These are phyloP conservation scores for Cromileptes altivelis DNA, from an alignment of 2,113 vertebrate species.

Conservation along the genomic window DNA sequence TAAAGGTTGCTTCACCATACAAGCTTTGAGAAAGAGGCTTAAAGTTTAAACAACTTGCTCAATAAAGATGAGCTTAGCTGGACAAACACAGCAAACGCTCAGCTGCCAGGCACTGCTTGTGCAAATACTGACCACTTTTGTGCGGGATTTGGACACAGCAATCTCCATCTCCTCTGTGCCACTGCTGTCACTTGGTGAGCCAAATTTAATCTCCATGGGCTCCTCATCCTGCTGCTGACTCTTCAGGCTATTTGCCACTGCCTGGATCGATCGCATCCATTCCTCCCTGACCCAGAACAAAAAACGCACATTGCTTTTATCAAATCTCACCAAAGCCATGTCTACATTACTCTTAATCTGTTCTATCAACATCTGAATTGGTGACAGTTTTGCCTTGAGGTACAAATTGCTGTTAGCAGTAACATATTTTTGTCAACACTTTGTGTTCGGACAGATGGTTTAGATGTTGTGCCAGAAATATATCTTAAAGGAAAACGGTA, in stretches of 20 bases:
- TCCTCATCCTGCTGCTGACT: conserved; percentile 88
- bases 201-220: conserved; percentile 90
- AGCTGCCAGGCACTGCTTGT: conserved; percentile 59
- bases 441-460: conserved; percentile 3
- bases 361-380: background rate
- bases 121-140: conserved; percentile 91
- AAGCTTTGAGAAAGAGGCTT: conserved; percentile 71
- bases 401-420: background rate
- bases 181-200: conserved; percentile 87
- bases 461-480: conserved; percentile 2
- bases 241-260: conserved; percentile 94
- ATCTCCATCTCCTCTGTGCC: conserved; percentile 92
- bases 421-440: background rate
- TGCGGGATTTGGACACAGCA: conserved; percentile 86
- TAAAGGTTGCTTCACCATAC: conserved; percentile 40
- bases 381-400: background rate
- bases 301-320: conserved; percentile 33
- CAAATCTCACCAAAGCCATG: background rate
- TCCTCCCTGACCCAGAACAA: conserved; percentile 87
- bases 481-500: background rate
- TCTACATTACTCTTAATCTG: conserved; percentile 2
- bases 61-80: conserved; percentile 60
- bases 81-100: conserved; percentile 49
- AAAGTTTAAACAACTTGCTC: conserved; percentile 69
- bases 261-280: conserved; percentile 94